Percentiles rank a stretch among this genome's conserved stretches.
Evolutionary conservation across 1,140 invertebrate species (phyloP).

Genomic region (Aleiodes sp.): DNA sequence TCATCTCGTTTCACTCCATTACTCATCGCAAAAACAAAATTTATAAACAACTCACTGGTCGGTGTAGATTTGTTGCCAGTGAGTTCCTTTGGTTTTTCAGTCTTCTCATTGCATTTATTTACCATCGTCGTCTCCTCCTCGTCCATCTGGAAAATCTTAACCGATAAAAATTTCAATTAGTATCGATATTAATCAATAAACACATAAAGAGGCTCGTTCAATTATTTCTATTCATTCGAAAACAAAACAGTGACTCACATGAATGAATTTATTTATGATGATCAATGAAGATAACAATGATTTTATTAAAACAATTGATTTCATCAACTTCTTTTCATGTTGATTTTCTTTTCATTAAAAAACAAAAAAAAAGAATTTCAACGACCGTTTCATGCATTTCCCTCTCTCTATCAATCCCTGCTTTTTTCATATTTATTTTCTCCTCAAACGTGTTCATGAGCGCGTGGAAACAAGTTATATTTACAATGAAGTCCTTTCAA

Average conservation of each 20-base stretch:
- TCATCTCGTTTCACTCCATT: background rate
- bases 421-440: too few species aligned
- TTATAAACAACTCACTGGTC: conserved; percentile 26
- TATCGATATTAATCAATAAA: background rate
- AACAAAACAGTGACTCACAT: too few species aligned
- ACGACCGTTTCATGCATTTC: too few species aligned
- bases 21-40: background rate
- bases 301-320: too few species aligned
- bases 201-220: background rate
- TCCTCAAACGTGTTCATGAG: too few species aligned
- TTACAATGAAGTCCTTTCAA: too few species aligned
- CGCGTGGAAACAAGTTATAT: too few species aligned
- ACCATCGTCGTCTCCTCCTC: conserved; percentile 29
- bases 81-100: conserved; percentile 21
- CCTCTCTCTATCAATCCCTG: too few species aligned
- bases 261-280: too few species aligned
- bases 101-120: conserved; percentile 21
- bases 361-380: too few species aligned
- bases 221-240: background rate
- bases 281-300: too few species aligned
- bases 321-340: background rate
- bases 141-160: conserved; percentile 30
- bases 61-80: conserved; percentile 19
- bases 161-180: conserved; percentile 11
- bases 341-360: too few species aligned